Evolutionary conservation across 2,888 invertebrate genomes (phyloP), one percentile per base, ranked within the genome.

Genomic region (Ellobium chinense): DNA sequence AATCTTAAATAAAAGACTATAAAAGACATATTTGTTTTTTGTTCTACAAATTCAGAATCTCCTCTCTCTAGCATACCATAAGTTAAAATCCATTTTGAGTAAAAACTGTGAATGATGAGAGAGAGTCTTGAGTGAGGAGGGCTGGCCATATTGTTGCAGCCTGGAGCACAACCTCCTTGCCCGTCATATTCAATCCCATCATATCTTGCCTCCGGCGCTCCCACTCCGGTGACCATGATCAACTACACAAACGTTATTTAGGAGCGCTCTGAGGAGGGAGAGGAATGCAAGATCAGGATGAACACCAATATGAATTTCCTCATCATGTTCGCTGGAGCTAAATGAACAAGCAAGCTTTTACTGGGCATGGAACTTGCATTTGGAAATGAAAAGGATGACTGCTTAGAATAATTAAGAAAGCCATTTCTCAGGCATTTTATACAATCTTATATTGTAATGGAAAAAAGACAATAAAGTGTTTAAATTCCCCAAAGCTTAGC

Each of bases 241-340:
- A 29, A 34, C 31, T 31, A 54, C 24, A 62, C 27, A 73, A 73
- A 37, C 63, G 27, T 62, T 12, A 27, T 63, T 63, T 76, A 76
- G 76, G 76, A 76, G 76, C 66, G 56, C 58, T 76, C 76, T 76
- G 76, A 66, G 66, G 66, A 76, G 36, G 31, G 56, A 76, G 66
- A 76, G 9, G 31, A 76, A 66, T 29, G 46, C 31, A 63, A 37
- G 37, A 27, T 73, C 73, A 73, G 18, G 27, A 60, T 7, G n/a
- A n/a, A 34, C 37, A 34, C n/a, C n/a, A n/a, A n/a, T n/a, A n/a
- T n/a, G n/a, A n/a, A n/a, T n/a, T n/a, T n/a, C n/a, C n/a, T n/a
- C n/a, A n/a, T n/a, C n/a, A n/a, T n/a, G n/a, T n/a, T n/a, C n/a
- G n/a, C n/a, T n/a, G n/a, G n/a, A n/a, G n/a, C n/a, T n/a, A n/a